phyloP scores from a whole-genome alignment of 2,888 invertebrate species.

The Pheosia tremula region DNA sequence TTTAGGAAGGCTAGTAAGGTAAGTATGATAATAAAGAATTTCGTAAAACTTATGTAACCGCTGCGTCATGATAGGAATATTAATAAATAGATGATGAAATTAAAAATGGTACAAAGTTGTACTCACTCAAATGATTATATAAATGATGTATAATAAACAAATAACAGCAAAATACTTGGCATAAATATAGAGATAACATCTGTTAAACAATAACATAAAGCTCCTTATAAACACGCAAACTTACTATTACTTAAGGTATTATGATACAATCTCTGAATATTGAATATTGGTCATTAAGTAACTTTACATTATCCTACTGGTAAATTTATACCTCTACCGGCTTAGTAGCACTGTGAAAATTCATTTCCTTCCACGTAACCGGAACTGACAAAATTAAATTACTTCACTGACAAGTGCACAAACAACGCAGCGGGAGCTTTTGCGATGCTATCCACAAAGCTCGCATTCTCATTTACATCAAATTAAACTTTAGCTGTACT shows the following conservation, averaged over 20 bases:
- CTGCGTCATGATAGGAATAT: too few species aligned
- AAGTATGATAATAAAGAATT: too few species aligned
- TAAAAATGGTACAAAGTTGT: too few species aligned
- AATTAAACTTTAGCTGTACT: constrained; percentile 18
- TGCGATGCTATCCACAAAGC: constrained; percentile 34
- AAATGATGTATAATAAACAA: too few species aligned
- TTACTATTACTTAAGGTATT: background rate
- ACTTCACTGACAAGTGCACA: constrained; percentile 62
- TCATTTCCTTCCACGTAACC: constrained; percentile 30
- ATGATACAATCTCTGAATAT: background rate
- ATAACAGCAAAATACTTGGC: background rate
- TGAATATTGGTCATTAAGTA: background rate
- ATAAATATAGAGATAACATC: background rate
- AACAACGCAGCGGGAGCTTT: constrained; percentile 65
- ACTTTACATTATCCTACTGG: background rate
- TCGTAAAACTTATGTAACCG: too few species aligned
- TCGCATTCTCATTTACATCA: constrained; percentile 13
- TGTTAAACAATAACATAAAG: background rate
- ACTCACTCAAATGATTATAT: too few species aligned
- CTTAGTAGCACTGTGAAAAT: constrained; percentile 28
- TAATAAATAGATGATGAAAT: too few species aligned
- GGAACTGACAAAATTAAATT: constrained; percentile 61
- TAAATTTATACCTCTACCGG: background rate
- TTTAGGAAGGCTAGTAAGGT: too few species aligned
- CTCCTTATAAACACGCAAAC: background rate